phyloP scores from a whole-genome alignment of 2,888 invertebrate species.

The Acholoe squamosa region DNA sequence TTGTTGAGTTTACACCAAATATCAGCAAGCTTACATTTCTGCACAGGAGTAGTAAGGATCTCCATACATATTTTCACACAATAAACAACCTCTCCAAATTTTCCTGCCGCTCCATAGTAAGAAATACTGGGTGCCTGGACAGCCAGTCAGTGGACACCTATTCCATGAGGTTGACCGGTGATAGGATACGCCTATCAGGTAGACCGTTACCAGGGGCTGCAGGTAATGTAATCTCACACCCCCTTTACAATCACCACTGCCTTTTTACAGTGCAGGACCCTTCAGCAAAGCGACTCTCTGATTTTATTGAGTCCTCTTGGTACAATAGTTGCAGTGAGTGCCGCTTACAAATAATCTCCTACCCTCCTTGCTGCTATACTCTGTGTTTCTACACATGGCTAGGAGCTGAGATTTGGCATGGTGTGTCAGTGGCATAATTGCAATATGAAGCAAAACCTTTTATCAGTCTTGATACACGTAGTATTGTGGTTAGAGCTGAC shows the following conservation, averaged over 20 bases:
- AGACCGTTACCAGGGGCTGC: neutral
- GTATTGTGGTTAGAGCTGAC: too few relatives aligned
- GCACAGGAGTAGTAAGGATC: too few relatives aligned
- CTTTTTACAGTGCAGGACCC: neutral
- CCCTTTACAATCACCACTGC: slow-evolving; percentile 36
- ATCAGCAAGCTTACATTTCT: too few relatives aligned
- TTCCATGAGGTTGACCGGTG: neutral
- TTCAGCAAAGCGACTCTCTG: neutral
- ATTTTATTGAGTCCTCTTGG: slow-evolving; percentile 43
- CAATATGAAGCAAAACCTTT: too few relatives aligned
- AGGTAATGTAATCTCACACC: slow-evolving; percentile 8
- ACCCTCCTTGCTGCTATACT: neutral
- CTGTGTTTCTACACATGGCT: neutral
- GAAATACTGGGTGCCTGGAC: too few relatives aligned
- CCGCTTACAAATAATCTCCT: neutral
- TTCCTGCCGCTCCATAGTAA: too few relatives aligned
- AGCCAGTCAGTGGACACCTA: neutral
- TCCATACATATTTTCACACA: too few relatives aligned
- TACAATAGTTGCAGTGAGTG: slow-evolving; percentile 16
- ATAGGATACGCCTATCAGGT: neutral
- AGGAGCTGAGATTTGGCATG: too few relatives aligned
- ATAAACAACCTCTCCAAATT: too few relatives aligned
- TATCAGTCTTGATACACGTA: too few relatives aligned
- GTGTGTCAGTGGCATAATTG: too few relatives aligned
- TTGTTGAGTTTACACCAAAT: too few relatives aligned